Conservation (phyloP, 2,113 vertebrate genomes). For the Pardalotus punctatus region DNA sequence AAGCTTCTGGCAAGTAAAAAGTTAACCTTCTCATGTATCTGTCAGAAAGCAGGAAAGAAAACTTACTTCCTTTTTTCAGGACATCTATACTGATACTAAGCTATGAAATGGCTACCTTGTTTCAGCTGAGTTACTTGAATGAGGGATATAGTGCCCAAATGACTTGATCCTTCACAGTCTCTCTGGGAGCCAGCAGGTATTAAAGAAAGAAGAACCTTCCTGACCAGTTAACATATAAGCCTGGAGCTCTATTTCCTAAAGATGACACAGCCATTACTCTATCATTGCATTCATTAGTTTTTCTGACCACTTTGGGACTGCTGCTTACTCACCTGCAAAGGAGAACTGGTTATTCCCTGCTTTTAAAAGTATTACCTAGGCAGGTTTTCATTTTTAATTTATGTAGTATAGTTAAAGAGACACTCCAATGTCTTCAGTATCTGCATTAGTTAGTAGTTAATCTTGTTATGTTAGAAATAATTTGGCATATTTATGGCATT, state of each 20-base stretch:
- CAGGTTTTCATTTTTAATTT: background rate
- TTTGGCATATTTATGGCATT: background rate
- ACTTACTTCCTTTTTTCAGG: background rate
- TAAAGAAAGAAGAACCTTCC: background rate
- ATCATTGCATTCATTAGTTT: background rate
- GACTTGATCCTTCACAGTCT: background rate
- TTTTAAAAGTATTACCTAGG: background rate
- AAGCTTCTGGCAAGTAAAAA: background rate
- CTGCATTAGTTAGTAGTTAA: background rate
- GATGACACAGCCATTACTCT: background rate
- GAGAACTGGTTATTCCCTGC: background rate
- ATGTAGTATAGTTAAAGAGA: background rate
- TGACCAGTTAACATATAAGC: background rate
- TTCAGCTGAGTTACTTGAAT: background rate
- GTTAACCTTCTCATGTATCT: background rate
- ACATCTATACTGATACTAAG: background rate
- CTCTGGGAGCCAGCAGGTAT: background rate
- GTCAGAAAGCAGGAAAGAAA: background rate
- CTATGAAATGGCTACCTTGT: background rate
- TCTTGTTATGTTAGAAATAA: background rate
- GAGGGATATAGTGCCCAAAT: background rate
- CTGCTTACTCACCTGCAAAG: background rate
- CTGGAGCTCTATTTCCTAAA: background rate
- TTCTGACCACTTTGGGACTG: background rate
- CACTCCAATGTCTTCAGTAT: background rate